Evolutionary conservation across 1,140 invertebrate species (phyloP).

Genomic region (Drosophila mauritiana): DNA sequence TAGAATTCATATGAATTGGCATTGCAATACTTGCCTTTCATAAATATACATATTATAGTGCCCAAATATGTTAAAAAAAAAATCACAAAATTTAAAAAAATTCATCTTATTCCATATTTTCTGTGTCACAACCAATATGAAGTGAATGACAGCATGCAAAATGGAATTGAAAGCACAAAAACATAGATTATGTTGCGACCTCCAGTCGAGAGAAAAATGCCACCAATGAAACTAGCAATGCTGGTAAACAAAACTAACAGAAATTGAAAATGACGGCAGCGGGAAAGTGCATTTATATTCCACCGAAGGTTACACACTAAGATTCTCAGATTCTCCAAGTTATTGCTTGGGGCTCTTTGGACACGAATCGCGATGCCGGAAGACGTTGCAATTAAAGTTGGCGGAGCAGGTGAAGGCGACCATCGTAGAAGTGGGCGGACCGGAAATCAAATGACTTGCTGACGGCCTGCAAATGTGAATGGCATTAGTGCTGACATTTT

Average conservation of each 20-base stretch:
- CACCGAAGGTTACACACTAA: background rate
- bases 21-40: background rate
- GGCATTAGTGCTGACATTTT: background rate
- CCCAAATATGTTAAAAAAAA: too few relatives aligned
- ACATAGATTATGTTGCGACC: background rate
- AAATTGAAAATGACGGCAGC: background rate
- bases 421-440: conserved; percentile 22
- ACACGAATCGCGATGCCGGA: conserved; percentile 20
- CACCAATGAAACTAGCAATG: conserved; percentile 3
- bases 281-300: background rate
- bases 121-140: background rate
- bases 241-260: conserved; percentile 1
- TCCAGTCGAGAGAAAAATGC: background rate
- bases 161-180: background rate
- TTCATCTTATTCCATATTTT: background rate
- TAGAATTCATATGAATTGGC: background rate
- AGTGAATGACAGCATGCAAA: background rate
- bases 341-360: background rate
- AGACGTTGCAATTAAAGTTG: conserved; percentile 46
- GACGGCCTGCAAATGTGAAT: background rate
- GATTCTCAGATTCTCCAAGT: background rate
- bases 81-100: too few relatives aligned
- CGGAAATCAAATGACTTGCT: conserved; percentile 23
- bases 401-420: background rate
- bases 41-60: too few relatives aligned